These are phyloP conservation scores for Paracentrotus lividus DNA, from an alignment of 53 echinoderm and acorn worm species.

Conservation along the genomic window DNA sequence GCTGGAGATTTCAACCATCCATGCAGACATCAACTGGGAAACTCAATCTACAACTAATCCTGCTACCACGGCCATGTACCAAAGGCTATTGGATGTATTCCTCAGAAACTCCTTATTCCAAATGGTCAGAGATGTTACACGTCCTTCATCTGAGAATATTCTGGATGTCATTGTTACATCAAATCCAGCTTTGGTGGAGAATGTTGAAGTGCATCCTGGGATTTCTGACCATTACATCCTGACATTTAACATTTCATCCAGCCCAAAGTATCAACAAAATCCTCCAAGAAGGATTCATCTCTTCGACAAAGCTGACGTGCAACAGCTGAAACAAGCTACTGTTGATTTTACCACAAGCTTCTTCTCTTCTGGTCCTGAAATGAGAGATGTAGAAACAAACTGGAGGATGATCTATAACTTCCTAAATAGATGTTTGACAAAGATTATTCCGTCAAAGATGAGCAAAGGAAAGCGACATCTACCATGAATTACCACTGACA, in stretches of 20 bases:
- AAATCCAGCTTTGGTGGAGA: background rate
- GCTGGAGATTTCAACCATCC: constrained; percentile 32
- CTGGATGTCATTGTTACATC: background rate
- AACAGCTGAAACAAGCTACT: background rate
- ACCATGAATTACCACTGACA: background rate
- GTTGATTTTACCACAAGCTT: background rate
- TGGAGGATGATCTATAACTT: background rate
- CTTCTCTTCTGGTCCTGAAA: background rate
- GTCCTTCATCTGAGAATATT: background rate
- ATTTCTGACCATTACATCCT: background rate
- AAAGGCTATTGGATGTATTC: background rate
- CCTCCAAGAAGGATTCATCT: background rate
- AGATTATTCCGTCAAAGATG: background rate
- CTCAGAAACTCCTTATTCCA: background rate
- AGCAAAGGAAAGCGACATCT: background rate
- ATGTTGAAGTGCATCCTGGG: background rate
- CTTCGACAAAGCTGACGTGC: background rate
- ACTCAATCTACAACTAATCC: background rate
- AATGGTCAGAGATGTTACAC: background rate
- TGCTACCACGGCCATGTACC: background rate
- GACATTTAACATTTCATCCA: background rate
- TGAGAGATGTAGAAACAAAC: background rate
- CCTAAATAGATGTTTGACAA: background rate
- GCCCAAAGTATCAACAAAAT: background rate
- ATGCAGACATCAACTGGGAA: background rate